Evolutionary conservation across 2,888 invertebrate species (phyloP), one percentile per base, ranked within the genome.

Genomic region (Acanthosepion lycidas): DNA sequence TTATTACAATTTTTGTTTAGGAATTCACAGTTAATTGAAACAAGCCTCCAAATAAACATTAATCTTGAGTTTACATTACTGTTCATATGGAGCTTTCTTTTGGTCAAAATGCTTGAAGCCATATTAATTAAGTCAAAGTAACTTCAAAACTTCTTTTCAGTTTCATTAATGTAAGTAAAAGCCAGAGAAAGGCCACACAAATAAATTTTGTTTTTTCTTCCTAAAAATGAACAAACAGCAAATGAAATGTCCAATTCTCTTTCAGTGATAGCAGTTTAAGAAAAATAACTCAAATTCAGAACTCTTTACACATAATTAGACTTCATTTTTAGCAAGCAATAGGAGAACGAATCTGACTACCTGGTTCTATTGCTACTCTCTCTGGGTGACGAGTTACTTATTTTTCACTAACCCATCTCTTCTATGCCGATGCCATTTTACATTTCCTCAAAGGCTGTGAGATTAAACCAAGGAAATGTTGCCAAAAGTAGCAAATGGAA

Each of bases 401-500:
- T 55, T 78, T 78, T 78, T 78, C n/a, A 78, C n/a, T 12, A 78
- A n/a, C 78, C 78, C n/a, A 78, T 78, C n/a, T 78, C 78, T n/a
- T n/a, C 9, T 78, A n/a, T n/a, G 33, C 78, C 33, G n/a, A n/a
- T n/a, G 28, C 12, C n/a, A n/a, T 78, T 15, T 78, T n/a, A 9
- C n/a, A 33, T 59, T 78, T 18, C 78, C n/a, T n/a, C n/a, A 12
- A 78, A n/a, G 78, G n/a, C 78, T 78, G 78, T n/a, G 78, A 78
- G 78, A 78, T 78, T 78, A 78, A 78, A 78, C 78, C 4, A 33
- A 78, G 78, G 78, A 78, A 78, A 33, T 33, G n/a, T 78, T 78
- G n/a, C 78, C 78, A 78, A 78, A 78, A 78, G 78, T n/a, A 78
- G 78, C 78, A 78, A 78, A 78, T n/a, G 78, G 78, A 78, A 78